Base-by-base conservation (phyloP, 2,797 vertebrate genomes). In the Limnodromus scolopaceus region DNA sequence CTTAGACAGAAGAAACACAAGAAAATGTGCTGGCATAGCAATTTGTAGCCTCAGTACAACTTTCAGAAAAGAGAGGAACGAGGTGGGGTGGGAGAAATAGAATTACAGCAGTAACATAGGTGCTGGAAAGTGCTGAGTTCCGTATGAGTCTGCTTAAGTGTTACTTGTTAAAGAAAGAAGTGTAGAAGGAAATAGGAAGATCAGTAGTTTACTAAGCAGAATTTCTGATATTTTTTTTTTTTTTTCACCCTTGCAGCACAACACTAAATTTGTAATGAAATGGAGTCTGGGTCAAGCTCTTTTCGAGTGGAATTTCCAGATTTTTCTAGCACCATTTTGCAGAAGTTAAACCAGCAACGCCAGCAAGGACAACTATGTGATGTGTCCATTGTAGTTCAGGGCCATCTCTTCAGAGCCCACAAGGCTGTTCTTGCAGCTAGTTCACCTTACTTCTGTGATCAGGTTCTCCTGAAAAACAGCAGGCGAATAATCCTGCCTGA, bases 231-330 rank as follows among this genome's bases (percentile, higher is more conserved):
- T 25, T 43, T 72, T 86, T 71, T 30, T 84, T 74, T 95, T 96
- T 79, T 93, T 92, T 92, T 43, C 16, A 17, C 7, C 84, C 84
- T 98, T 97, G 32, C 96, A 98, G 97, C 84, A 94, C 95, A 61
- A 57, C 92, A 94, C 93, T 98, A 97, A 96, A 97, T 96, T 97
- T 98, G 97, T 97, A 97, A 97, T 98, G 97, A 97, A 95, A 99
- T 99, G 99, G 99, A 99, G 98, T 97, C 98, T 92, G 98, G 98
- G 81, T 97, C 98, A 84, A 98, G 97, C 94, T 98, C 98, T 96
- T 99, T 98, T 97, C 98, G 98, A 95, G 99, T 99, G 93, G 99
- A 99, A 86, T 99, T 99, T 98, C 99, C 99, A 53, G 98, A 99
- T 96, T 99, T 99, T 97, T 99, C 98, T 66, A 98, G 97, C 95